Evolutionary conservation across 64 coral and sea anemone species (phyloP).

Genomic region (Montipora foliosa): DNA sequence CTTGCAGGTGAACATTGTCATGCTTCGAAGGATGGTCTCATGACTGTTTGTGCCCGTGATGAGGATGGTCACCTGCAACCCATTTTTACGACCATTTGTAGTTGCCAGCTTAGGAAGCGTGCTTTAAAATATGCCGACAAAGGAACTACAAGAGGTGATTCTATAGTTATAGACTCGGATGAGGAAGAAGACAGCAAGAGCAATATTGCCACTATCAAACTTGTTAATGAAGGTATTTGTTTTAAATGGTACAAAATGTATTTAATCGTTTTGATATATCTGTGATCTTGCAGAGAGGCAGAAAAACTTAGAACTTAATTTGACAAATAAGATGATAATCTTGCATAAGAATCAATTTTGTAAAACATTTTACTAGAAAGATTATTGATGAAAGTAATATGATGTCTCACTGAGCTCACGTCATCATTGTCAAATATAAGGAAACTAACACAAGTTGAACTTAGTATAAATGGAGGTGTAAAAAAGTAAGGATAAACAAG

Average conservation of each 20-base stretch:
- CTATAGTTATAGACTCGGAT: constrained; percentile 45
- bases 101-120: neutral
- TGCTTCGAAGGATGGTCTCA: constrained; percentile 2
- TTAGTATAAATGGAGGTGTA: too few species aligned
- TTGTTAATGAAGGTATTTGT: neutral
- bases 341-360: too few species aligned
- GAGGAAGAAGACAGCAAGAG: constrained; percentile 5
- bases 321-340: too few species aligned
- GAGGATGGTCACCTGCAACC: constrained; percentile 23
- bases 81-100: constrained; percentile 19
- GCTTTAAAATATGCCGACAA: constrained; percentile 28
- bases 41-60: constrained; percentile 13
- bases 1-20: neutral
- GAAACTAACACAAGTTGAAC: too few species aligned
- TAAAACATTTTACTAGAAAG: too few species aligned
- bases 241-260: neutral
- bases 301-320: too few species aligned
- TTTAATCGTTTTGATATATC: neutral
- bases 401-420: too few species aligned
- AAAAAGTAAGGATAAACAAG: too few species aligned
- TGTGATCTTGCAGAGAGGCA: neutral
- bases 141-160: constrained; percentile 24
- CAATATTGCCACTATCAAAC: neutral
- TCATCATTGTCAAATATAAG: too few species aligned
- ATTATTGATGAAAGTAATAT: too few species aligned